A percentile compares a stretch with the other conserved stretches of the same genome.
Conservation (phyloP, 2,113 vertebrate genomes). For the rat (Rattus norvegicus) region GRCr8 NC_086025.1:110371001-110371500, state of each 20-base stretch:
- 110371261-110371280: background rate
- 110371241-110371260: background rate
- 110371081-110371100: too few species aligned
- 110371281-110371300: background rate
- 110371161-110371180: too few species aligned
- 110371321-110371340: background rate
- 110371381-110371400: background rate
- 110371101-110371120: too few species aligned
- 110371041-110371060: too few species aligned
- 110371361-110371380: background rate
- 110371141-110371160: too few species aligned
- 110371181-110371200: too few species aligned
- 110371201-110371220: too few species aligned
- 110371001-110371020: too few species aligned
- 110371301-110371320: background rate
- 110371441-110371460: background rate
- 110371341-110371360: background rate
- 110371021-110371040: too few species aligned
- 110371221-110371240: background rate
- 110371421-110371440: background rate
- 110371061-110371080: too few species aligned
- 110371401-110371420: background rate
- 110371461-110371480: background rate
- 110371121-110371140: too few species aligned
- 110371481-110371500: background rate